These are phyloP conservation scores for Cephalophus harveyi DNA, from an alignment of 2,113 vertebrate genomes.

Conservation along the genomic window DNA sequence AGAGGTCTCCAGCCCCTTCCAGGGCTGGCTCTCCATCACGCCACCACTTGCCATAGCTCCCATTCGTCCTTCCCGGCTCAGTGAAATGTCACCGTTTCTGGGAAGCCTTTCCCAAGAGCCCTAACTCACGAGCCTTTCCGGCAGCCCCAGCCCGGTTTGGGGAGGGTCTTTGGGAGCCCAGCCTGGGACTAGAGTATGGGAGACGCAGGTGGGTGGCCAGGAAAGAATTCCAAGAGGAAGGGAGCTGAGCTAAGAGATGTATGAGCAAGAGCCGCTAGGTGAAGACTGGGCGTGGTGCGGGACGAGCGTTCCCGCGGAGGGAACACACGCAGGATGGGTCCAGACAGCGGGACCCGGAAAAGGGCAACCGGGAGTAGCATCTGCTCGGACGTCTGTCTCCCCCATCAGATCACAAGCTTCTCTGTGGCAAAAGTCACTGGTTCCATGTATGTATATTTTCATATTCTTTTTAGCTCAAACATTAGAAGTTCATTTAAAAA, in stretches of 20 bases:
- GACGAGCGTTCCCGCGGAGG: neutral
- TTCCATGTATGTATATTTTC: neutral
- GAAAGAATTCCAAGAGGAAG: neutral
- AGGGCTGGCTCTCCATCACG: neutral
- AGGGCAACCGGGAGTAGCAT: neutral
- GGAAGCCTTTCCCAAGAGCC: neutral
- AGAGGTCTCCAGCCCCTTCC: neutral
- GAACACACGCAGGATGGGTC: neutral
- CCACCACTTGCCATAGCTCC: neutral
- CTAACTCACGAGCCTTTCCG: neutral
- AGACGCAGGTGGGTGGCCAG: neutral
- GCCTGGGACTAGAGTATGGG: neutral
- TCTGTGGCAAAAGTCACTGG: neutral
- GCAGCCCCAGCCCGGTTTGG: neutral
- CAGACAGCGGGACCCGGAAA: neutral
- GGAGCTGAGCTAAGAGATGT: neutral
- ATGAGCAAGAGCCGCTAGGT: neutral
- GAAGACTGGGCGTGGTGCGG: neutral
- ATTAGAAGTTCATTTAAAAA: neutral
- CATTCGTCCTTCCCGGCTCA: accelerated
- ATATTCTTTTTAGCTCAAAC: neutral
- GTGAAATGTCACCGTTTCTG: neutral
- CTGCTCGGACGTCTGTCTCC: neutral
- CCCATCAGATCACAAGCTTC: neutral
- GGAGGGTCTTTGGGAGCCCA: neutral